Percentiles rank a stretch among this genome's conserved stretches.
phyloP scores from a whole-genome alignment of 1,140 invertebrate genomes.

The Caenorhabditis brenneri region DNA sequence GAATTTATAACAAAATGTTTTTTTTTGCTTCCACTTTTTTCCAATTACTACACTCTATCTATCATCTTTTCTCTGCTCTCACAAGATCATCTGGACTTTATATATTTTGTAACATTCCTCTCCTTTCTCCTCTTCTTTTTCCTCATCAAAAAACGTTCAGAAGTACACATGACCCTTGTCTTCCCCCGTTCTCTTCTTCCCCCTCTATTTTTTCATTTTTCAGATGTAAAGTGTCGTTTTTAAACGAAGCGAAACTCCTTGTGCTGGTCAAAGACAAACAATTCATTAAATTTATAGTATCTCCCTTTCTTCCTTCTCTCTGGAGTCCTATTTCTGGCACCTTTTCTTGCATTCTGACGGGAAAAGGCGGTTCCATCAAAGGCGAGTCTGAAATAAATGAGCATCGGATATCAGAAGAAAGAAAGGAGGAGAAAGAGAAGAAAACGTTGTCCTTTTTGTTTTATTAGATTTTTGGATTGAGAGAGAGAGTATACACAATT shows the following conservation, averaged over 20 bases:
- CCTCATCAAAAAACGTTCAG: no score
- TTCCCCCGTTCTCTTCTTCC: not conserved
- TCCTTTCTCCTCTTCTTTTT: no score
- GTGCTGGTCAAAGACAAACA: not conserved
- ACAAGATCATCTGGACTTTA: not conserved
- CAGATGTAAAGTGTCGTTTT: no score
- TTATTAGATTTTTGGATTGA: not conserved
- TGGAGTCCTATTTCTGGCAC: not conserved
- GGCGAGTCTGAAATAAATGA: not conserved
- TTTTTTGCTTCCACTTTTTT: not conserved
- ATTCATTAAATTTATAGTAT: constrained; percentile 23
- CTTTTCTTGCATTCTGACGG: not conserved
- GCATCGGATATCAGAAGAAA: constrained; percentile 1
- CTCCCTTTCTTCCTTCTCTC: not conserved
- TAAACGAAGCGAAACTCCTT: no score
- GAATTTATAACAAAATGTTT: not conserved
- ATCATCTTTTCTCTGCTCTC: not conserved
- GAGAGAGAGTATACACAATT: no score
- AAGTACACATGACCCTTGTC: no score
- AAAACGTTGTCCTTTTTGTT: not conserved
- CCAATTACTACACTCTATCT: not conserved
- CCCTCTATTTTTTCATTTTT: not conserved
- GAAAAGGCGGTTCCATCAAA: not conserved
- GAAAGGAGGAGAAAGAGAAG: no score
- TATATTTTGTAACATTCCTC: not conserved